Conservation (phyloP, 37 sponge, comb jelly and placozoan genomes). For the Hormiphora californensis region DNA sequence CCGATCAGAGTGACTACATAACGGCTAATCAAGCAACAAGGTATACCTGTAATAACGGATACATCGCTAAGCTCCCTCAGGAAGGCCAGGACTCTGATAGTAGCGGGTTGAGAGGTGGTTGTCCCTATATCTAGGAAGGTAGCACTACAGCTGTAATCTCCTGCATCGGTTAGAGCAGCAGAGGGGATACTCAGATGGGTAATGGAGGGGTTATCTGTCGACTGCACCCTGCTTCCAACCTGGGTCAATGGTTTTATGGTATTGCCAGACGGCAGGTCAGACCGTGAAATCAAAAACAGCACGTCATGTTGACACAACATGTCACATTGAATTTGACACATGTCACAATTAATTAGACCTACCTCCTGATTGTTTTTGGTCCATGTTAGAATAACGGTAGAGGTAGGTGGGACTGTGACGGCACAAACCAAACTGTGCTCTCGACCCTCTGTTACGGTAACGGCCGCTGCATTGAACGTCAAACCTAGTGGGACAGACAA, state of each 20-base stretch:
- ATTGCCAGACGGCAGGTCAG: too few species aligned
- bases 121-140: not conserved
- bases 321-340: too few species aligned
- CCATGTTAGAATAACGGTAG: not conserved
- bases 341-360: not conserved
- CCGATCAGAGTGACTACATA: too few species aligned
- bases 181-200: not conserved
- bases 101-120: not conserved
- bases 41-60: too few species aligned
- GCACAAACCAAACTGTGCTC: slow-evolving; percentile 3
- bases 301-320: too few species aligned
- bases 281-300: too few species aligned
- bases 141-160: not conserved
- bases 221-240: not conserved
- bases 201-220: not conserved
- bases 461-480: too few species aligned
- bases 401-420: not conserved
- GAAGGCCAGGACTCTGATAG: not conserved
- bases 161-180: not conserved
- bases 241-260: too few species aligned
- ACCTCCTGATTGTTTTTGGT: not conserved
- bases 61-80: not conserved
- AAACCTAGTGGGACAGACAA: too few species aligned
- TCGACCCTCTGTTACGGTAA: not conserved
- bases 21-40: too few species aligned